These are phyloP conservation scores for Melanotaenia nigrans DNA, from an alignment of 2,797 vertebrate species.

Conservation along the genomic window DNA sequence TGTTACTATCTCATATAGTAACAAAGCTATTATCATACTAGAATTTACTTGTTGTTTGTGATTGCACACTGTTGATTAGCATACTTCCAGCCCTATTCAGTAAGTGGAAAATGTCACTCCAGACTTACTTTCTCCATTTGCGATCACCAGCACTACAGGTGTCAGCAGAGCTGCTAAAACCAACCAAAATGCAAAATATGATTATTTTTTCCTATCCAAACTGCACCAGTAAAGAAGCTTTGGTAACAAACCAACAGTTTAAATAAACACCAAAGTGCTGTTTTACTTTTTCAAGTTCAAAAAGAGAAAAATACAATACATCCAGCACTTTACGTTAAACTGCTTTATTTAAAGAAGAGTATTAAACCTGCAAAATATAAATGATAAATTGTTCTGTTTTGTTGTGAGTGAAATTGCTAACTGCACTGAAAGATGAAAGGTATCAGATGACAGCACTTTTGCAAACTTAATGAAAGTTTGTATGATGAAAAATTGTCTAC, in stretches of 20 bases:
- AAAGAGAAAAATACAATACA: background rate
- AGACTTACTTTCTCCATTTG: no score
- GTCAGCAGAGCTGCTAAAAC: background rate
- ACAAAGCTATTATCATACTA: background rate
- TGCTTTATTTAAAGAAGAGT: background rate
- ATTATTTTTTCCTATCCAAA: no score
- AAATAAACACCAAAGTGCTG: background rate
- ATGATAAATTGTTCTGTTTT: background rate
- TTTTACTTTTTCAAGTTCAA: background rate
- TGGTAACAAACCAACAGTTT: no score
- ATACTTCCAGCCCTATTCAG: no score
- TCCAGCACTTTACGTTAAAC: background rate
- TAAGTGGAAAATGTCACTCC: no score
- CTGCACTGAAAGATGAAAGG: constrained; percentile 1
- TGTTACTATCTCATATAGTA: background rate
- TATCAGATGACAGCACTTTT: background rate
- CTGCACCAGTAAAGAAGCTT: no score
- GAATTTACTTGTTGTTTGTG: background rate
- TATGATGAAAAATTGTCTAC: background rate
- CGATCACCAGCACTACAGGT: background rate
- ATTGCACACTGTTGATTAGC: background rate
- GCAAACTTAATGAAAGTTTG: background rate
- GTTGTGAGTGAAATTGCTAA: background rate
- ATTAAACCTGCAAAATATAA: background rate
- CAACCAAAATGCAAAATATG: no score